Evolutionary conservation across 2,888 invertebrate species (phyloP), one percentile per base, ranked within the genome.

Genomic region (Malthinus flaveolus): DNA sequence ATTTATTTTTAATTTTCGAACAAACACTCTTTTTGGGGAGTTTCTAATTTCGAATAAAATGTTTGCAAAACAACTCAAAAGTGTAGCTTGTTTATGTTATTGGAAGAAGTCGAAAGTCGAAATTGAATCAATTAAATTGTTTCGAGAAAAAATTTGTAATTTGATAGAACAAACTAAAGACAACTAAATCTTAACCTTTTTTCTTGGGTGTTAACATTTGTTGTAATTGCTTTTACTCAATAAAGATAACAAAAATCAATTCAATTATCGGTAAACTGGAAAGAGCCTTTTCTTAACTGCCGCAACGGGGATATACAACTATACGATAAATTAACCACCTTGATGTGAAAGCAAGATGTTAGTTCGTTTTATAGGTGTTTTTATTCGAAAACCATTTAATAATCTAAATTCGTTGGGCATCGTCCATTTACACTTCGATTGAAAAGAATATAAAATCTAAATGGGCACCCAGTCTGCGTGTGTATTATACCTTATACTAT

Each of bases 191-290:
- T 39, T 39, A 15, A 39, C 15, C 9, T 13, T n/a, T 13, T 37
- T 39, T 9, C 39, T 7, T 9, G 13, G 13, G 15, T 15, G 39
- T 42, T 42, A 42, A 42, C 39, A 42, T 15, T 23, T 42, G 15
- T 42, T 42, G 39, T 42, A 42, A 32, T 47, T 4, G 13, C 12
- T 47, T 47, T 47, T 34, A 33, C 13, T 47, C 47, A 47, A 47
- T 47, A 47, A 47, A 47, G 47, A 47, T 47, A 47, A 47, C 47
- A 49, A 49, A 49, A 49, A 49, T 49, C 49, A 49, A 49, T 49
- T 49, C 37, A 32, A 37, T 39, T 33, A 44, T 44, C 34, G 31
- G 37, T 33, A 39, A 39, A 32, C 39, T 32, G 32, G 37, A 23
- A 50, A 13, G 11, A 32, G 32, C 42, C 23, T 42, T 50, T 32